Base-by-base conservation (phyloP, 2,797 vertebrate genomes). In the Hylomyscus alleni region DNA sequence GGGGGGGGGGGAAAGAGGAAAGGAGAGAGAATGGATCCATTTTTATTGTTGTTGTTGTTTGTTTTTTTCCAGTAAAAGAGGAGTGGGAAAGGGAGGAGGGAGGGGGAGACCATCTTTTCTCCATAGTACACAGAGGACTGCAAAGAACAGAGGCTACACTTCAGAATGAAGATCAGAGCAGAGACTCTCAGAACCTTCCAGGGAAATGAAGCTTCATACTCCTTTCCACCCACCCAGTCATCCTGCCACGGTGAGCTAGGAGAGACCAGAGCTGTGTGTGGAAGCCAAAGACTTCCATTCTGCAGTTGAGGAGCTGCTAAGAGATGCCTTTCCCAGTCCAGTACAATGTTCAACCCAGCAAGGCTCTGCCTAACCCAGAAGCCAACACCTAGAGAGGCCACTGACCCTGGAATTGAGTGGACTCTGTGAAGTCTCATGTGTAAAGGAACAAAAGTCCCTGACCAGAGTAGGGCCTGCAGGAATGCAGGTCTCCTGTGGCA, bases 381-480 rank as follows among this genome's bases (percentile, higher is more conserved):
- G 76, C 83, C 54, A 60, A 78, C 31, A 94, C 69, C 58, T 31
- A 24, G 56, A 84, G 47, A 91, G 81, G 89, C 81, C 89, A 52
- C 83, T 88, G 96, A 96, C 94, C 91, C 37, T 47, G 86, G 44
- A 91, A 50, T 10, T 29, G 11, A 58, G 72, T 75, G 31, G 77
- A 94, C 77, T 90, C 77, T 90, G 65, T 83, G 89, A 94, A 89
- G 89, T 72, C 52, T 56, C n/a, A 44, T 87, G 83, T 77, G 85
- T 87, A 95, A 91, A 95, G 80, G 65, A 37, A 91, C 91, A 88
- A 95, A 97, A 94, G 90, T 95, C 75, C 60, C 80, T 69, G 73
- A 87, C 84, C 62, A 84, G 77, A 96, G 89, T 84, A 29, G 15
- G 50, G n/a, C 75, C 10, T 75, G 60, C 67, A 54, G 76, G 83